These are phyloP conservation scores for Moxostoma hubbsi DNA, from an alignment of 2,797 vertebrate species.

Conservation along the genomic window DNA sequence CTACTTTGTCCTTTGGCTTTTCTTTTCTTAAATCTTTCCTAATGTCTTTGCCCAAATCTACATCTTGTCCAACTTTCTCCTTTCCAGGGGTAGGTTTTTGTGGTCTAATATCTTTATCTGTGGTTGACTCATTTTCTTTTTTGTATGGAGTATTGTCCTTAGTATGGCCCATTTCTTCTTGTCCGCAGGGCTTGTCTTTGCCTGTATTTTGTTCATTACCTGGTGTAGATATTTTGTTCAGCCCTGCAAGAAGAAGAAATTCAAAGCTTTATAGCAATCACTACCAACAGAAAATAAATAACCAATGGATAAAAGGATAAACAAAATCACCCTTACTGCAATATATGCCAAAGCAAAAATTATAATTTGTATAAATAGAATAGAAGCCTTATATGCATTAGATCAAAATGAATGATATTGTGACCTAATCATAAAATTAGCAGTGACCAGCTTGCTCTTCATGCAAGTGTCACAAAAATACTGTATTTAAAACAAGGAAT, in stretches of 20 bases:
- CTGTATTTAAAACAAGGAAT: no score
- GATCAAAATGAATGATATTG: no score
- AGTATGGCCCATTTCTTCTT: slow-evolving; percentile 32
- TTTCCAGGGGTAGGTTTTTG: slow-evolving; percentile 40
- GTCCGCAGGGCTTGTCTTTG: slow-evolving; percentile 53
- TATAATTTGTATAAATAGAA: background rate
- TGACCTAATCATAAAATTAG: no score
- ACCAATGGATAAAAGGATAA: background rate
- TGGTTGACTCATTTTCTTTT: slow-evolving; percentile 33
- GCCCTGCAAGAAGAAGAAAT: slow-evolving; percentile 67
- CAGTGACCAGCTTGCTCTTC: no score
- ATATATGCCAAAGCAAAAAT: slow-evolving; percentile 6
- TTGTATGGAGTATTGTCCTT: slow-evolving; percentile 38
- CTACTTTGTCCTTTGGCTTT: slow-evolving; percentile 66
- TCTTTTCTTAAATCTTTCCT: slow-evolving; percentile 58
- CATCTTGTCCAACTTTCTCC: slow-evolving; percentile 29
- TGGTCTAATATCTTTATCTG: slow-evolving; percentile 32
- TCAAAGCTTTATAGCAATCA: background rate
- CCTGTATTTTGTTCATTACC: slow-evolving; percentile 64
- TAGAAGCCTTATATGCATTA: no score
- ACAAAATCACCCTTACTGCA: background rate
- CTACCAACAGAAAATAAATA: background rate
- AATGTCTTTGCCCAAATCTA: slow-evolving; percentile 58
- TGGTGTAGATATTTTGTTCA: slow-evolving; percentile 70
- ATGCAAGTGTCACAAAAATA: no score